Conservation (phyloP, 2,888 invertebrate species). For the Yponomeuta malinellus region DNA sequence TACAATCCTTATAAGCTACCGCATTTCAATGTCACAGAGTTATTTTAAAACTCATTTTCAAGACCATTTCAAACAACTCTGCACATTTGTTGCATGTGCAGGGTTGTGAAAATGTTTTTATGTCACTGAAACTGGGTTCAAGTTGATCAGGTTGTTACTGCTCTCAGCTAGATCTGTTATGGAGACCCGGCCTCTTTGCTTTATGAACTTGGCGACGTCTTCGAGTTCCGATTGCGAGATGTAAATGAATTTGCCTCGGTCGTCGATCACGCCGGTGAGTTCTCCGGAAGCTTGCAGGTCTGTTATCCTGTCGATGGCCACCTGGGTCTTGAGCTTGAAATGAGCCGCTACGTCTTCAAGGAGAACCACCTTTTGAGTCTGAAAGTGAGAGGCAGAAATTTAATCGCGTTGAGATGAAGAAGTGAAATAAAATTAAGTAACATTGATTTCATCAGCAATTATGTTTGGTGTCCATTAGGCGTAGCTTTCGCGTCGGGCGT, state of each 20-base stretch:
- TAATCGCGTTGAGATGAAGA: no score
- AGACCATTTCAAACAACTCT: no score
- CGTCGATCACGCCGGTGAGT: constrained; percentile 98
- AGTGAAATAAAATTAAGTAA: no score
- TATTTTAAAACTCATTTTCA: no score
- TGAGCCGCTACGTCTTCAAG: constrained; percentile 94
- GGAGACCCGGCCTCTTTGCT: constrained; percentile 94
- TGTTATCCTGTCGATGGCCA: constrained; percentile 89
- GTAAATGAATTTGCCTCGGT: constrained; percentile 99
- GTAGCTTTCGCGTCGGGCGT: no score
- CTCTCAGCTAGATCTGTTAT: constrained; percentile 95
- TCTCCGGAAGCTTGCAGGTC: constrained; percentile 87
- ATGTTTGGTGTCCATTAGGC: no score
- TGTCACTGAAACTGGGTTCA: constrained; percentile 75
- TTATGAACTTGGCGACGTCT: constrained; percentile 96
- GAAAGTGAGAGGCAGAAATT: constrained; percentile 32
- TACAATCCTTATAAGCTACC: background rate
- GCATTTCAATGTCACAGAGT: background rate
- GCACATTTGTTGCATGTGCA: no score
- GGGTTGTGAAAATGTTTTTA: constrained; percentile 23
- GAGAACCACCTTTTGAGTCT: constrained; percentile 92
- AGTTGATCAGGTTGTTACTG: constrained; percentile 93
- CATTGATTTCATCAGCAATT: no score
- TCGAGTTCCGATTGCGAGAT: constrained; percentile 93
- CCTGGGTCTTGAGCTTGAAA: constrained; percentile 94